Percentiles rank a stretch among this genome's conserved stretches.
These are phyloP conservation scores for Tridacna crocea DNA, from an alignment of 2,888 invertebrate genomes.

Conservation along the genomic window DNA sequence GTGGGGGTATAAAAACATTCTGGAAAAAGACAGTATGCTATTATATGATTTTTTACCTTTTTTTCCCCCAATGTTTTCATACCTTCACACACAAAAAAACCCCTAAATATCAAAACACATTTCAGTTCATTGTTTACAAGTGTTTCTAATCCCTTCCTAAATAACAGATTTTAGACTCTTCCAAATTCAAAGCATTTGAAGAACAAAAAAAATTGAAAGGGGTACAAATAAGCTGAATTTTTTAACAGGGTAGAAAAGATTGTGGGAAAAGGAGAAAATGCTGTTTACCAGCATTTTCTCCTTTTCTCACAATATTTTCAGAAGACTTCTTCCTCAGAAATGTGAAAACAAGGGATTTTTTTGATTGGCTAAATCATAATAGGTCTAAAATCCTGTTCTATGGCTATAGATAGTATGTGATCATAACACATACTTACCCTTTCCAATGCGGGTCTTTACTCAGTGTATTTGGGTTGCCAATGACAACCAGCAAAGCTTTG, in stretches of 20 bases:
- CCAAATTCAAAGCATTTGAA: no score
- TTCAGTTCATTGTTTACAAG: no score
- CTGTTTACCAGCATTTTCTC: background rate
- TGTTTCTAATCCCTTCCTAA: no score
- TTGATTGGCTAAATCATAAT: background rate
- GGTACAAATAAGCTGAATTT: no score
- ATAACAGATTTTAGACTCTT: no score
- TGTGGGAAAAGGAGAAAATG: background rate
- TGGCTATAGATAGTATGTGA: background rate
- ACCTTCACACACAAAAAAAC: no score
- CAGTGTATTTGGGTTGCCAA: constrained; percentile 78
- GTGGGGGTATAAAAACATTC: no score
- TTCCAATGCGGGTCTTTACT: constrained; percentile 74
- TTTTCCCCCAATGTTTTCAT: no score
- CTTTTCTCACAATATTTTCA: background rate
- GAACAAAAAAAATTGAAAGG: background rate
- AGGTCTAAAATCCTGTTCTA: background rate
- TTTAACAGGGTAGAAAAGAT: background rate
- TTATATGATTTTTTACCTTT: no score
- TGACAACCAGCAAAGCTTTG: constrained; percentile 78
- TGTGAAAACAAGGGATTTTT: background rate
- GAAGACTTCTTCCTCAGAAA: background rate
- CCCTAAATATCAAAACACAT: no score
- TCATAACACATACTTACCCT: constrained; percentile 59
- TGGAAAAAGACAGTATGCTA: no score